These are phyloP conservation scores for Orius laevigatus DNA, from an alignment of 1,140 invertebrate genomes.

Conservation along the genomic window DNA sequence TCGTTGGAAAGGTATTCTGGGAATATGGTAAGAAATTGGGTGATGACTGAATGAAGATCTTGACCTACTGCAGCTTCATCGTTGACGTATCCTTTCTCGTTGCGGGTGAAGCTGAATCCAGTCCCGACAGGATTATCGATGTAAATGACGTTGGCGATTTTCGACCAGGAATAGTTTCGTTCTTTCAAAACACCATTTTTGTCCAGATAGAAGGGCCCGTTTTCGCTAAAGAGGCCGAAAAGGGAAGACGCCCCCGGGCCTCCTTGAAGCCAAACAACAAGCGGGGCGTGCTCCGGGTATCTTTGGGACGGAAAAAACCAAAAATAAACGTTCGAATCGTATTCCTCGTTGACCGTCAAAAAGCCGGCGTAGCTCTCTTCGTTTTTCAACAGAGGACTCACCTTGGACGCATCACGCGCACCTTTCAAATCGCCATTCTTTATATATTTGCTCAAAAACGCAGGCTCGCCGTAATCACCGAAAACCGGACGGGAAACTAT, in stretches of 20 bases:
- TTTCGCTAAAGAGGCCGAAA: conserved; percentile 54
- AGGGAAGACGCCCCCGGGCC: conserved; percentile 52
- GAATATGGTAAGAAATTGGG: conserved; percentile 56
- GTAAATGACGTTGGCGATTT: conserved; percentile 57
- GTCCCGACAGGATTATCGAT: conserved; percentile 80
- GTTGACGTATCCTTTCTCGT: conserved; percentile 43
- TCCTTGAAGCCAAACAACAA: conserved; percentile 63
- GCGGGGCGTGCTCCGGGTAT: conserved; percentile 33
- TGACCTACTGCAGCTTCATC: conserved; percentile 37
- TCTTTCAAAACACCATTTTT: conserved; percentile 30
- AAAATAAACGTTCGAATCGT: conserved; percentile 47
- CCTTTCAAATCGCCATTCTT: conserved; percentile 5
- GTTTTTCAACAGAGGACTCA: conserved; percentile 1
- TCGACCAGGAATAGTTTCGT: conserved; percentile 38
- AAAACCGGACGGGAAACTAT: no score
- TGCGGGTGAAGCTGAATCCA: conserved; percentile 54
- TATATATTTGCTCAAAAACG: conserved; percentile 12
- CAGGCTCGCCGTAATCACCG: neutral
- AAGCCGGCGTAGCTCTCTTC: conserved; percentile 39
- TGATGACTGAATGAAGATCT: conserved; percentile 13
- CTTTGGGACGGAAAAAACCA: conserved; percentile 54
- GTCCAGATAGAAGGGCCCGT: conserved; percentile 23
- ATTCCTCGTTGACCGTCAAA: conserved; percentile 53
- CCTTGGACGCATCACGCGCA: conserved; percentile 2
- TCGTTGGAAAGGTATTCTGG: conserved; percentile 43